phyloP scores from a whole-genome alignment of 2,113 vertebrate species.

The Synchiropus splendidus region DNA sequence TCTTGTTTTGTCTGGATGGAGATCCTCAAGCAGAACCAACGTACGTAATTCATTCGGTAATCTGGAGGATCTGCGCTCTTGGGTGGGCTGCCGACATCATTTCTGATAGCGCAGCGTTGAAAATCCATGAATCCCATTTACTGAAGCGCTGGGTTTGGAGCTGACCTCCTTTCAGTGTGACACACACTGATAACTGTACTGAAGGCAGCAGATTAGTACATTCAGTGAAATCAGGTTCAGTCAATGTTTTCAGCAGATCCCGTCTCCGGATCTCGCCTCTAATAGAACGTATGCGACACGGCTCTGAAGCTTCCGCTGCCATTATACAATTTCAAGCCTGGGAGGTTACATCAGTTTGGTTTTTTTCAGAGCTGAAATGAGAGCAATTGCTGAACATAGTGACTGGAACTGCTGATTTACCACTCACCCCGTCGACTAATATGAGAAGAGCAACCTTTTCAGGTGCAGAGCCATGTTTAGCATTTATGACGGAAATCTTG shows the following conservation, averaged over 20 bases:
- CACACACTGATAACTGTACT: constrained; percentile 3
- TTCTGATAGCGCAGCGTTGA: constrained; percentile 9
- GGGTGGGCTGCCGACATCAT: constrained; percentile 9
- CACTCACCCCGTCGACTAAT: no score
- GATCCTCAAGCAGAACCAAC: constrained; percentile 11
- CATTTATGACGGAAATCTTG: no score
- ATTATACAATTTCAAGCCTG: no score
- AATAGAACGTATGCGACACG: constrained; percentile 2
- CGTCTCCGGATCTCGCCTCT: constrained; percentile 2
- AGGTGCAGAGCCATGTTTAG: no score
- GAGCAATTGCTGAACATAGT: no score
- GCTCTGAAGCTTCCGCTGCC: no score
- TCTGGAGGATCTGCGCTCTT: constrained; percentile 11
- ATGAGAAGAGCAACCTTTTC: no score
- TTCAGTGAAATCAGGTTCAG: constrained; percentile 2
- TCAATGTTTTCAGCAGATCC: background rate
- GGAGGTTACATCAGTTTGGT: no score
- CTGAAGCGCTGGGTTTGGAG: constrained; percentile 1
- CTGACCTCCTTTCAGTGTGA: constrained; percentile 2
- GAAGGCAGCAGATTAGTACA: constrained; percentile 11
- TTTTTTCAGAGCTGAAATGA: no score
- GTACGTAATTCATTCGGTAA: constrained; percentile 19
- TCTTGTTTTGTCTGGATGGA: constrained; percentile 19
- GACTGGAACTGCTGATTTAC: no score
- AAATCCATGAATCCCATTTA: constrained; percentile 20